Base-by-base conservation (phyloP, 1,140 invertebrate genomes). In the Chironomus tepperi region DNA sequence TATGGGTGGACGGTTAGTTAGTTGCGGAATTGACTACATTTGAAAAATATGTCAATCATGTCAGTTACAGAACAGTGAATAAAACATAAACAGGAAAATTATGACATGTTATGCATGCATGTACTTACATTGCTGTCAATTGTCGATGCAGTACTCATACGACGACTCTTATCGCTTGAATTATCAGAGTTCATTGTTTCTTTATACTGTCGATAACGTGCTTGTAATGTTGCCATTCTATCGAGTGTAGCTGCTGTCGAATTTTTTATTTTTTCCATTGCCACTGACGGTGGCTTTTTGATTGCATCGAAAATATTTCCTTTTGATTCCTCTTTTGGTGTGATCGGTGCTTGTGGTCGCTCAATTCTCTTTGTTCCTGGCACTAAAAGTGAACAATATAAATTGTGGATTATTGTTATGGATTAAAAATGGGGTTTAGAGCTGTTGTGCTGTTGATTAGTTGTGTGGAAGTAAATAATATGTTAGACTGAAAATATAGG, bases 151-250 rank as follows among this genome's bases (percentile, higher is more conserved):
- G 16, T 75, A 16, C 72, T 75, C 19, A 34, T 42, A 43, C 43
- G 42, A 43, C 75, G 78, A 75, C 80, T 80, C 73, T 81, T 78
- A 70, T 83, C 79, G 19, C 79, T 83, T 3, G 79, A 82, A 73
- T 83, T 82, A 76, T 84, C 83, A n/a, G 80, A 82, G 75, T 80
- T 80, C 84, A 88, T 88, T 15, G 84, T 84, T 76, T 85, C 81
- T 77, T 89, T 88, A 76, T 90, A 88, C 77, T 87, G 87, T 57
- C 86, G 84, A 76, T 90, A 90, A 67, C 89, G 82, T 77, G 89
- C 86, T 82, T 90, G 86, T 42, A 87, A 78, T 8, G 83, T 81
- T 24, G 84, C 77, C 81, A 82, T 82, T 70, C 79, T 77, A 77
- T 82, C 81, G 74, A 81, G 57, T 15, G 81, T 82, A 64, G 81